Evolutionary conservation across 92 coral and sea anemone genomes (phyloP).

Genomic region (Actinostola sp.): DNA sequence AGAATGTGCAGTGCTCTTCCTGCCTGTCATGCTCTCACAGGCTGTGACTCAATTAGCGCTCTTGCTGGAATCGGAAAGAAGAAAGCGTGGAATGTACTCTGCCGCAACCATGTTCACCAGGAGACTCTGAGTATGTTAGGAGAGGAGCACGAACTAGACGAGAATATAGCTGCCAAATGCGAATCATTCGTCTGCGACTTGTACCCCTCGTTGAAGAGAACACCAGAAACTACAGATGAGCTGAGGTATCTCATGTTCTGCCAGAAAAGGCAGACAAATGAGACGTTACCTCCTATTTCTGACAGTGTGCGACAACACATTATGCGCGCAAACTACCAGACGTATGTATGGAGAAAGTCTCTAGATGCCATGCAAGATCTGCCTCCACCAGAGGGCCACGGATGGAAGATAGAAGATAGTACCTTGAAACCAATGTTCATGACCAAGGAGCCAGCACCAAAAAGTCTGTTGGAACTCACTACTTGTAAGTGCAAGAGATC

Average conservation of each 20-base stretch:
- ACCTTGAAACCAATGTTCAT: slow-evolving; percentile 30
- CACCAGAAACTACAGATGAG: slow-evolving; percentile 34
- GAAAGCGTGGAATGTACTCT: slow-evolving; percentile 60
- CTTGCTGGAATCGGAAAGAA: slow-evolving; percentile 50
- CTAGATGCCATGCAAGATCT: slow-evolving; percentile 59
- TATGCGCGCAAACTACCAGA: slow-evolving; percentile 51
- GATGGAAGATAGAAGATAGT: slow-evolving; percentile 58
- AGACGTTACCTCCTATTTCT: slow-evolving; percentile 54
- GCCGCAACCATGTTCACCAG: too few relatives aligned
- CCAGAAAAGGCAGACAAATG: slow-evolving; percentile 39
- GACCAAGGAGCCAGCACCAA: slow-evolving; percentile 64
- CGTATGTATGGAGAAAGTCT: slow-evolving; percentile 58
- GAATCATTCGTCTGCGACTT: slow-evolving; percentile 56
- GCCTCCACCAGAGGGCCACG: slow-evolving; percentile 55
- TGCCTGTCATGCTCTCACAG: slow-evolving; percentile 54
- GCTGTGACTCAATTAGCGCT: slow-evolving; percentile 59
- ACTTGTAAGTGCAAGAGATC: slow-evolving; percentile 58
- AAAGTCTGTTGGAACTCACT: slow-evolving; percentile 56
- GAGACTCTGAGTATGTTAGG: too few relatives aligned
- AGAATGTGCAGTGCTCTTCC: slow-evolving; percentile 30
- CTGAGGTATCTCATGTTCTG: slow-evolving; percentile 54
- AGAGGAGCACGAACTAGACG: too few relatives aligned
- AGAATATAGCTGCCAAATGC: too few relatives aligned
- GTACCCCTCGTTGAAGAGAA: slow-evolving; percentile 32
- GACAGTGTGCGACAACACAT: slow-evolving; percentile 55